phyloP scores from a whole-genome alignment of 2,113 vertebrate species.

The Leuciscus idus region DNA sequence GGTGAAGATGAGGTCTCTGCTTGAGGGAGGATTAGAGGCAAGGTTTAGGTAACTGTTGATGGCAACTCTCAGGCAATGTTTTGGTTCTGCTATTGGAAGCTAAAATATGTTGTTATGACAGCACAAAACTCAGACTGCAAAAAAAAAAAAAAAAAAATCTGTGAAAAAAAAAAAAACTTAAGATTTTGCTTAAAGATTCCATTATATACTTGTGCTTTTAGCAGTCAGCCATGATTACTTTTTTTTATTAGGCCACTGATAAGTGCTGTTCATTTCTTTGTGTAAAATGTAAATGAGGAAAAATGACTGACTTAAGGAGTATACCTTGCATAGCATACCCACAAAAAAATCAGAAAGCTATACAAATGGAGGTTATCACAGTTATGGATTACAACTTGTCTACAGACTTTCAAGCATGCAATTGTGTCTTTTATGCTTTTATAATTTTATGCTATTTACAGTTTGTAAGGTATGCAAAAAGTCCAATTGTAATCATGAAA shows the following conservation, averaged over 20 bases:
- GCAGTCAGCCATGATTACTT: background rate
- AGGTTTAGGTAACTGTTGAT: conserved; percentile 36
- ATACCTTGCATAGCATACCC: background rate
- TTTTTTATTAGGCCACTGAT: background rate
- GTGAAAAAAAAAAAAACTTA: background rate
- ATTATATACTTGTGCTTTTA: background rate
- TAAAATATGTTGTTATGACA: conserved; percentile 43
- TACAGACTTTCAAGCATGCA: background rate
- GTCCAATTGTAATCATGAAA: background rate
- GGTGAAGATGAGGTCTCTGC: conserved; percentile 37
- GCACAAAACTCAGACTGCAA: background rate
- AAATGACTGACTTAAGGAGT: background rate
- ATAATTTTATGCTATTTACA: background rate
- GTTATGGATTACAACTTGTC: background rate
- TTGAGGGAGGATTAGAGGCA: background rate
- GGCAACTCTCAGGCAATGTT: conserved; percentile 5
- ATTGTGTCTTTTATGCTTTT: background rate
- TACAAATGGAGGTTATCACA: background rate
- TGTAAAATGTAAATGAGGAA: background rate
- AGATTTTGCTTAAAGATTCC: background rate
- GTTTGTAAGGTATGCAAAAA: background rate
- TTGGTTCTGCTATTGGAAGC: conserved; percentile 13
- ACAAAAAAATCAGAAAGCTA: background rate
- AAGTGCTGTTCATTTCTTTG: background rate
- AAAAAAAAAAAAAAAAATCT: background rate